These are phyloP conservation scores for Meloidogyne exigua DNA, from an alignment of 1,140 invertebrate genomes.

Conservation along the genomic window DNA sequence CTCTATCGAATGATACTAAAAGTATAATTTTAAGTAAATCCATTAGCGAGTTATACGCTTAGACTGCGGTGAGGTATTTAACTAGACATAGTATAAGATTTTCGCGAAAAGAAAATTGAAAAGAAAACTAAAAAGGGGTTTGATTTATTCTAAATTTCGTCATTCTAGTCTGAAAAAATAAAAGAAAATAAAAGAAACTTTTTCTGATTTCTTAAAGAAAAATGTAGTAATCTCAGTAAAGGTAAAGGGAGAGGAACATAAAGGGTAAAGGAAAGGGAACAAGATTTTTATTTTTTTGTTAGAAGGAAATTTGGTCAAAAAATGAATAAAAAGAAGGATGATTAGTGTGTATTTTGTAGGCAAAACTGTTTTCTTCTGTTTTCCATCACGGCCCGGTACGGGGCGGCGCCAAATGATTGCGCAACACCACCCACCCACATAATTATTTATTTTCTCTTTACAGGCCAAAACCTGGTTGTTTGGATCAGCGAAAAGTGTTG, in stretches of 20 bases:
- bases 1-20: too few relatives aligned
- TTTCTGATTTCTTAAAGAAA: too few relatives aligned
- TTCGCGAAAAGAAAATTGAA: too few relatives aligned
- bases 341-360: neutral
- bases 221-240: too few relatives aligned
- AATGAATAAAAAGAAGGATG: neutral
- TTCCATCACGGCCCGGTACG: neutral
- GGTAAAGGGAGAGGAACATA: neutral
- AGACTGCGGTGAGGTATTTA: too few relatives aligned
- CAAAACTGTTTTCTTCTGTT: neutral
- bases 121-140: too few relatives aligned
- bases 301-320: neutral
- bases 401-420: neutral
- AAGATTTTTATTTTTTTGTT: neutral
- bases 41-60: too few relatives aligned
- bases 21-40: too few relatives aligned
- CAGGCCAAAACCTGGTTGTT: constrained; percentile 2
- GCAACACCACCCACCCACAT: neutral
- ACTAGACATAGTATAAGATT: too few relatives aligned
- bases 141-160: too few relatives aligned
- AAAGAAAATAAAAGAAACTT: too few relatives aligned
- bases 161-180: too few relatives aligned
- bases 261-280: neutral
- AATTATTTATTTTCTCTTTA: neutral
- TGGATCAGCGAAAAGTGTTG: neutral